These are phyloP conservation scores for Campoplex nolae DNA, from an alignment of 2,888 invertebrate species.

Conservation along the genomic window DNA sequence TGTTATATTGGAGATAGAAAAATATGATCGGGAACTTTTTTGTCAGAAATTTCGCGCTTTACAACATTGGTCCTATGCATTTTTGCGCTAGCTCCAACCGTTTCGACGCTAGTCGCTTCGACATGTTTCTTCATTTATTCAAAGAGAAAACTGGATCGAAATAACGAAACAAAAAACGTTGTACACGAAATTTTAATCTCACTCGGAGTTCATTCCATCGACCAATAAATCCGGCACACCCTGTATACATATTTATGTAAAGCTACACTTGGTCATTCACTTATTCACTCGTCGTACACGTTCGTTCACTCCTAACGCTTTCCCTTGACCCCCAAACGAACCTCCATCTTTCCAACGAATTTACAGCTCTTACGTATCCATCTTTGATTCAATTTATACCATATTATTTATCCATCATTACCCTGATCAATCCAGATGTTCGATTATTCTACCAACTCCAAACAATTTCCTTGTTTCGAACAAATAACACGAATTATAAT, in stretches of 20 bases:
- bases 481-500: no score
- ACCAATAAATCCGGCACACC: neutral
- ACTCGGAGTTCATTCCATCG: neutral
- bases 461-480: neutral
- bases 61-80: no score
- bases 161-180: neutral
- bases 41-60: no score
- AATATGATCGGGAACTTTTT: no score
- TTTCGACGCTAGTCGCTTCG: no score
- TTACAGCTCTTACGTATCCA: neutral
- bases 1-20: no score
- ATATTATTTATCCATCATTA: neutral
- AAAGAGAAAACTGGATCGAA: no score
- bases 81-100: no score
- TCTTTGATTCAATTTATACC: neutral
- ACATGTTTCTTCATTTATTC: no score
- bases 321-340: slow-evolving; percentile 53
- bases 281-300: slow-evolving; percentile 52
- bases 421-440: neutral
- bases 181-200: neutral
- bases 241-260: slow-evolving; percentile 19
- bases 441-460: neutral
- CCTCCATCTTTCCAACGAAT: slow-evolving; percentile 1
- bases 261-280: slow-evolving; percentile 61
- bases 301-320: slow-evolving; percentile 56